These are phyloP conservation scores for Dicyrtomina minuta DNA, from an alignment of 2,888 invertebrate species.

Conservation along the genomic window DNA sequence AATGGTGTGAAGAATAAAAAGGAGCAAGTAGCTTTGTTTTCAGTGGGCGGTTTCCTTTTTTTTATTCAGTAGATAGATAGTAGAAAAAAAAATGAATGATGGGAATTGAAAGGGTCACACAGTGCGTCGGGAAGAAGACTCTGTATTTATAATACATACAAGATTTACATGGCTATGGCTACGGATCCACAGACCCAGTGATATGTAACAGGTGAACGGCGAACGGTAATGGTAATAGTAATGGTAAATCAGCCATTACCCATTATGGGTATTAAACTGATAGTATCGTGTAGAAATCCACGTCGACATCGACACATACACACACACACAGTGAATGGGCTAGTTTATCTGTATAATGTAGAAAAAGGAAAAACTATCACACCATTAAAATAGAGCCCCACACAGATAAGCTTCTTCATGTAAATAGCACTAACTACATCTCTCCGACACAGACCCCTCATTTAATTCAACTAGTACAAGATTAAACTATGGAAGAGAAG, in stretches of 20 bases:
- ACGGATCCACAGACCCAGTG: neutral
- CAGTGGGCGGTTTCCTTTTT: slow-evolving; percentile 24
- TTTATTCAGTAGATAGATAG: slow-evolving; percentile 7
- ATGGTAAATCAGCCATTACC: slow-evolving; percentile 3
- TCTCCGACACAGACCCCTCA: no score
- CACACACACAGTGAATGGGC: neutral
- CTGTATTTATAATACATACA: no score
- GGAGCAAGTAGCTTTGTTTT: neutral
- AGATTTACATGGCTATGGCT: no score
- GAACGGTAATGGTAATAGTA: no score
- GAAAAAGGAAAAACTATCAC: no score
- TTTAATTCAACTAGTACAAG: no score
- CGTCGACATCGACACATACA: no score
- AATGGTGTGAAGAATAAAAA: slow-evolving; percentile 12
- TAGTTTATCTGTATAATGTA: neutral
- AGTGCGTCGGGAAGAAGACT: no score
- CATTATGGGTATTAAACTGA: slow-evolving; percentile 13
- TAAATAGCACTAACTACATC: no score
- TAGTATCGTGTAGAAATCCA: neutral
- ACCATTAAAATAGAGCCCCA: no score
- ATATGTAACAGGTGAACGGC: neutral
- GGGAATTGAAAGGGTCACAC: slow-evolving; percentile 29
- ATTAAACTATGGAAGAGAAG: neutral
- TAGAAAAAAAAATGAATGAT: slow-evolving; percentile 30
- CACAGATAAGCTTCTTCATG: no score